Evolutionary conservation across 37 sponge, comb jelly and placozoan genomes (phyloP).

Genomic region (Geodia barretti): DNA sequence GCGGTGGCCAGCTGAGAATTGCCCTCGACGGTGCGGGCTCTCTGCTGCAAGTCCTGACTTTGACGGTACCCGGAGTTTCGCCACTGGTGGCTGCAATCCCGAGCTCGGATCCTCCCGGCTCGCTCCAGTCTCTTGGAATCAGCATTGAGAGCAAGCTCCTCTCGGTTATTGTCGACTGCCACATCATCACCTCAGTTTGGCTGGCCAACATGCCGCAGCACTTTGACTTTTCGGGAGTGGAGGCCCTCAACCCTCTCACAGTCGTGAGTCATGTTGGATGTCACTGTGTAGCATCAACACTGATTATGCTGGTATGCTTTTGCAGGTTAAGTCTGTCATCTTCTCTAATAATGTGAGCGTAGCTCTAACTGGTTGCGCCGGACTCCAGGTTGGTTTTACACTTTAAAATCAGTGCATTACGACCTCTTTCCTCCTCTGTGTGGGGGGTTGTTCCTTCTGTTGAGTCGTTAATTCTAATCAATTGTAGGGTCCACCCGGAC

Average conservation of each 20-base stretch:
- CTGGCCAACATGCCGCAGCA: neutral
- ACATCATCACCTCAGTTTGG: neutral
- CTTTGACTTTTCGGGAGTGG: neutral
- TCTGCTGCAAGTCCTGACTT: neutral
- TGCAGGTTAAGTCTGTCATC: neutral
- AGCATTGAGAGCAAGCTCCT: neutral
- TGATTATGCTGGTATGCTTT: too few relatives aligned
- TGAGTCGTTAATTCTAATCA: neutral
- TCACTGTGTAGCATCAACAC: too few relatives aligned
- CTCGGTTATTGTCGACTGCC: neutral
- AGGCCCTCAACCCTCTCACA: neutral
- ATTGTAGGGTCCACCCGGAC: neutral
- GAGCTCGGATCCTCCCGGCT: neutral
- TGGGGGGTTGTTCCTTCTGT: neutral
- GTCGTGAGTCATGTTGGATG: too few relatives aligned
- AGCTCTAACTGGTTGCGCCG: neutral
- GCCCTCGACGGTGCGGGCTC: neutral
- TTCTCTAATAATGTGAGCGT: neutral
- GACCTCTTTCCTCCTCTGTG: neutral
- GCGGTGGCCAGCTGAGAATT: neutral
- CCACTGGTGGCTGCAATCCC: neutral
- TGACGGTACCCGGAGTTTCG: neutral
- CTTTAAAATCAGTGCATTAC: too few relatives aligned
- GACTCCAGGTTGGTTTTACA: neutral
- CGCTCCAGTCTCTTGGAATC: neutral